These are phyloP conservation scores for Neodiprion pinetum DNA, from an alignment of 1,140 invertebrate genomes.

Conservation along the genomic window DNA sequence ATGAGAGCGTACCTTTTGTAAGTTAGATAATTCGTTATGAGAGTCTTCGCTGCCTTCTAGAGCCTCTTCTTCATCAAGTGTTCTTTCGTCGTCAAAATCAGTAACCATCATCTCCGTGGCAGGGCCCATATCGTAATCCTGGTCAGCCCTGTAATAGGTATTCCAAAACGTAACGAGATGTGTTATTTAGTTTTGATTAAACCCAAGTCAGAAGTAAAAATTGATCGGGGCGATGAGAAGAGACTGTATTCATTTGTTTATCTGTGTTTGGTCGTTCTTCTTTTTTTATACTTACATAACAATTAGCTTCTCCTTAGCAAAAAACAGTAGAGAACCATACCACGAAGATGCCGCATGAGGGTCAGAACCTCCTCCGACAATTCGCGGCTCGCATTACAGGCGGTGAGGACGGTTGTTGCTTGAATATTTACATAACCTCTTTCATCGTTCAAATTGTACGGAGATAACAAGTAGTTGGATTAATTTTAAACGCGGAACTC, in stretches of 20 bases:
- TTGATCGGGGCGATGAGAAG: constrained; percentile 13
- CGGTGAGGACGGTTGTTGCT: not conserved
- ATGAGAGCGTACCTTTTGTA: constrained; percentile 74
- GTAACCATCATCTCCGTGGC: constrained; percentile 91
- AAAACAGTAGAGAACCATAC: constrained; percentile 39
- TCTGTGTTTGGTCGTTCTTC: not conserved
- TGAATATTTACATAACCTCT: not conserved
- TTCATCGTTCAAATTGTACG: too few species aligned
- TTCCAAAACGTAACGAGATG: constrained; percentile 21
- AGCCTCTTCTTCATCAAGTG: constrained; percentile 95
- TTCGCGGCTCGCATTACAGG: not conserved
- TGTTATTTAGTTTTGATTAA: not conserved
- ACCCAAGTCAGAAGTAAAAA: not conserved
- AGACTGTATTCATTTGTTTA: constrained; percentile 13
- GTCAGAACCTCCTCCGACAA: constrained; percentile 10
- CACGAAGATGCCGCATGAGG: constrained; percentile 28
- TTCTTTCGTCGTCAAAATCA: constrained; percentile 96
- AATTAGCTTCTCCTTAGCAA: constrained; percentile 31
- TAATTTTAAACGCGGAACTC: not conserved
- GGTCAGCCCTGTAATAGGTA: constrained; percentile 49
- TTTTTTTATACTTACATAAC: constrained; percentile 44
- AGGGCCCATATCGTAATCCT: constrained; percentile 73
- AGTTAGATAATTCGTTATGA: constrained; percentile 85
- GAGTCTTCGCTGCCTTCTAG: constrained; percentile 87
- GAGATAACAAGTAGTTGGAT: not conserved